A percentile compares a stretch with the other conserved stretches of the same genome.
phyloP scores from a whole-genome alignment of 1,140 invertebrate species.

The Pseudomyrmex sp. region DNA sequence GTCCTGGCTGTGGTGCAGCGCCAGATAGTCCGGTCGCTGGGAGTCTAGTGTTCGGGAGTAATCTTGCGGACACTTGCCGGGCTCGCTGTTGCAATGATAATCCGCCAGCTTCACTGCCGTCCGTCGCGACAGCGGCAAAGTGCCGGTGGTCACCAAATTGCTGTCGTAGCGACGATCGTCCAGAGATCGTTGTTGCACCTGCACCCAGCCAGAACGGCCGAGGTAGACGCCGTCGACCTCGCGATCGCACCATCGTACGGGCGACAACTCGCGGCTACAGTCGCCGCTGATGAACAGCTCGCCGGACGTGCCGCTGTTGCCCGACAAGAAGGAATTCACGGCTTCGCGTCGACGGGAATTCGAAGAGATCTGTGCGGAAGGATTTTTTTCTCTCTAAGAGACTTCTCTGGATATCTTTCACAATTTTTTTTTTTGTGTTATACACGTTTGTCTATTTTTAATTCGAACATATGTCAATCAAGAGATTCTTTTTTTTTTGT shows the following conservation, averaged over 20 bases:
- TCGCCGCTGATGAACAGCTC: slow-evolving; percentile 82
- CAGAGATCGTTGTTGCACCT: slow-evolving; percentile 86
- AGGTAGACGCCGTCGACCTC: slow-evolving; percentile 87
- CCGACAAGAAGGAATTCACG: slow-evolving; percentile 77
- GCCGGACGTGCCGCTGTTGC: slow-evolving; percentile 81
- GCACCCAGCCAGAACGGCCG: slow-evolving; percentile 87
- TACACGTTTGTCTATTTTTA: background rate
- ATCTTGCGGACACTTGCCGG: slow-evolving; percentile 81
- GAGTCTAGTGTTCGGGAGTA: slow-evolving; percentile 69
- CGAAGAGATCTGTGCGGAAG: slow-evolving; percentile 66
- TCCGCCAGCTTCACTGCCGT: slow-evolving; percentile 85
- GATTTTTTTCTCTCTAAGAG: slow-evolving; percentile 7
- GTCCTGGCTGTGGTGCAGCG: slow-evolving; percentile 79
- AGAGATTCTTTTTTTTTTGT: no score
- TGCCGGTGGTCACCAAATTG: slow-evolving; percentile 73
- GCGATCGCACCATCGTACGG: slow-evolving; percentile 87
- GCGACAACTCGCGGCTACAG: slow-evolving; percentile 86
- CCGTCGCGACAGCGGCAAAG: slow-evolving; percentile 80
- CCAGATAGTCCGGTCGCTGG: slow-evolving; percentile 82
- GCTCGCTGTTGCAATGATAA: slow-evolving; percentile 87
- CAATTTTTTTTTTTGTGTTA: background rate
- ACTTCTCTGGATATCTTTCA: background rate
- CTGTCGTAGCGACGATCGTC: slow-evolving; percentile 85
- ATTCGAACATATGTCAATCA: no score
- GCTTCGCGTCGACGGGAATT: slow-evolving; percentile 74